Evolutionary conservation across 2,888 invertebrate genomes (phyloP), one percentile per base, ranked within the genome.

Genomic region (Nebria brevicollis): DNA sequence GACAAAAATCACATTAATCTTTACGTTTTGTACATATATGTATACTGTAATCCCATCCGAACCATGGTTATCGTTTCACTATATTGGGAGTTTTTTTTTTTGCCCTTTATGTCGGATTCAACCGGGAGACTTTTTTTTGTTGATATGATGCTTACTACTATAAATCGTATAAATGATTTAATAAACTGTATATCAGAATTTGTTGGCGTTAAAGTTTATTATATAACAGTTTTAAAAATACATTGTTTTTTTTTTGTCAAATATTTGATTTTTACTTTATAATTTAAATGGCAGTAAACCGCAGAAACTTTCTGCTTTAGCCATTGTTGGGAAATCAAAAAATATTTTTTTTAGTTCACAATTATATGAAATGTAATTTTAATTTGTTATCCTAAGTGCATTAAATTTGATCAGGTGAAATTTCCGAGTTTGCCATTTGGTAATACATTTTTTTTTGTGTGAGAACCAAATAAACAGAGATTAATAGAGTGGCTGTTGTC

Each of bases 1-100:
- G 70, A 70, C 70, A 70, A 70, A 70, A 68, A 70, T 70, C 34
- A 70, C 70, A 70, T 70, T 70, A 70, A 70, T 70, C 70, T 70
- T 70, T 34, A 6, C 26, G 54, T 8, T 54, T 13, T 54, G 54
- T 54, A 20, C 20, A 20, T 20, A 20, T 20, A 20, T 20, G 20
- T 20, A 20, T 20, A 13, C 54, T 54, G 54, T 13, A 13, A 13
- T 54, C 54, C 11, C 54, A 54, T 13, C 54, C 54, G 11, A 54
- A 54, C 54, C 54, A 54, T 54, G 54, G 54, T 54, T 54, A 54
- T 54, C 54, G 8, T 54, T 54, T 54, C 54, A 13, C 2, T 54
- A 54, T 11, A 54, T 13, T 34, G 13, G 54, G 8, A 2, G 20
- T 20, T 20, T 20, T 20, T 20, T 54, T 54, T 54, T 54, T 54